Evolutionary conservation across 37 sponge, comb jelly and placozoan species (phyloP), one percentile per base, ranked within the genome.

Genomic region (Corticium candelabrum): DNA sequence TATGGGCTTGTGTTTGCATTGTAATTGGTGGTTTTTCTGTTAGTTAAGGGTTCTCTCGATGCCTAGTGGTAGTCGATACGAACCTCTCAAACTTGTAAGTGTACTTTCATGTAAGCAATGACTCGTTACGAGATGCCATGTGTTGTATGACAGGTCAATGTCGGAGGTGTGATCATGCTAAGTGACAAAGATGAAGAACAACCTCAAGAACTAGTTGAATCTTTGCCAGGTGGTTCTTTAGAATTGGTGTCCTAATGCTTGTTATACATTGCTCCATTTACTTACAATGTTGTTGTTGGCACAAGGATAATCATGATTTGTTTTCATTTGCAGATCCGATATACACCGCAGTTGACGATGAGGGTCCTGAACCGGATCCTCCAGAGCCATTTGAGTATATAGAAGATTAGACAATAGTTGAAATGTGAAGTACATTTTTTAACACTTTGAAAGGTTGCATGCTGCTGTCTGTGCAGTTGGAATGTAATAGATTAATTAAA

Each of bases 311-410:
- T n/a, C n/a, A n/a, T n/a, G n/a, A n/a, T n/a, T 75, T 73, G 15
- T 36, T 75, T 27, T 67, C 27, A 29, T 31, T 2, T 37, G 37
- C 35, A 1, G 78, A 1, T 29, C 71, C 4, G 62, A 50, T 21
- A 27, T 11, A 27, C 15, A 21, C 62, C 21, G 21, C 11, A 50
- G 62, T 50, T 11, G 62, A 50, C 21, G 62, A 50, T 21, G 96
- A 96, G 56, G 91, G 79, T 1, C 86, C 85, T 21, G 99, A 97
- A 69, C 92, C 99, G 0, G 40, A 74, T 1, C 95, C 99, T 56
- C 99, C 99, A 5, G 99, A 97, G 77, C 95, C 99, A 0, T 97
- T 97, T 77, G 99, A 97, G 72, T 97, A 86, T 82, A 84, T 75
- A 3, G 99, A 94, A 37, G 88, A 89, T 43, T 87, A 70, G 62